These are phyloP conservation scores for Sarotherodon lohbergeri DNA, from an alignment of 2,113 vertebrate genomes.

Conservation along the genomic window DNA sequence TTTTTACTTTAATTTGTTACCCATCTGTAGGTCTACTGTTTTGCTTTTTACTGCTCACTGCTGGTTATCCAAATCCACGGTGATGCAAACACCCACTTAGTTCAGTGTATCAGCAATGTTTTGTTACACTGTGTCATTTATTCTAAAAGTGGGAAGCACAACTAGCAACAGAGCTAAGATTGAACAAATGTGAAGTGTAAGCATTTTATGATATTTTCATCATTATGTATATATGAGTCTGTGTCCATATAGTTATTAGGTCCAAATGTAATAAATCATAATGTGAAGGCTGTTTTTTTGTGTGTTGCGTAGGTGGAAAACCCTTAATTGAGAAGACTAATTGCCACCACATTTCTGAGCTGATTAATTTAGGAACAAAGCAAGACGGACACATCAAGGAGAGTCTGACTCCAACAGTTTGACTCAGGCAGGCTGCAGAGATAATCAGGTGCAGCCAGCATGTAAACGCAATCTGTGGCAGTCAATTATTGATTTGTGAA, in stretches of 20 bases:
- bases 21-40: background rate
- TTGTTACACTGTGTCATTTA: background rate
- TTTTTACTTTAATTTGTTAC: background rate
- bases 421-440: background rate
- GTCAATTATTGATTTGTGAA: conserved; percentile 56
- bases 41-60: background rate
- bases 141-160: background rate
- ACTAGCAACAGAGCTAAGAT: background rate
- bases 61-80: background rate
- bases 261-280: background rate
- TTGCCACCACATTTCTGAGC: background rate
- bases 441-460: conserved; percentile 35
- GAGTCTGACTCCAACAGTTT: background rate
- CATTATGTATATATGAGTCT: background rate
- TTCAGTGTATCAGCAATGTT: background rate
- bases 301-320: background rate
- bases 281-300: background rate
- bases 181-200: background rate
- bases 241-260: background rate
- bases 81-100: background rate
- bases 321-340: background rate
- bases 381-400: background rate
- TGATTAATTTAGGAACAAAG: background rate
- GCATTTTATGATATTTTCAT: background rate
- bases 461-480: conserved; percentile 34